Evolutionary conservation across 2,888 invertebrate species (phyloP).

Genomic region (Thymelicus acteon): DNA sequence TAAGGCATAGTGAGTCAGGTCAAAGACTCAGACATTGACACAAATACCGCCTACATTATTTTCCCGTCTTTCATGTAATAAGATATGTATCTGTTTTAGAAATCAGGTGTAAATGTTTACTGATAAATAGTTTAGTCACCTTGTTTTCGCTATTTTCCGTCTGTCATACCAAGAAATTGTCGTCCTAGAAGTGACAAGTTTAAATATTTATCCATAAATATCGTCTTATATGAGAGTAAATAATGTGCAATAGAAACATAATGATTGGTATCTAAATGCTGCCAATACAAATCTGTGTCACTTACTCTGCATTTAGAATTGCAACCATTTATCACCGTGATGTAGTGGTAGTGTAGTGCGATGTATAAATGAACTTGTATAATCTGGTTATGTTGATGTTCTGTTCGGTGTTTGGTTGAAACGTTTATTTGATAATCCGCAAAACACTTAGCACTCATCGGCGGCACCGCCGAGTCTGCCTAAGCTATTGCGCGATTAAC

Average conservation of each 20-base stretch:
- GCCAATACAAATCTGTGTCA: constrained; percentile 35
- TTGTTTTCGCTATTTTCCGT: background rate
- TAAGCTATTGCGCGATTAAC: constrained; percentile 43
- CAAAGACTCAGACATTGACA: constrained; percentile 28
- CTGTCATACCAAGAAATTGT: background rate
- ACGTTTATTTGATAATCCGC: constrained; percentile 54
- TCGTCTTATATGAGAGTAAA: background rate
- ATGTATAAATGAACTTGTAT: constrained; percentile 38
- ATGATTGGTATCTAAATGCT: constrained; percentile 25
- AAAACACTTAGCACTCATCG: constrained; percentile 47
- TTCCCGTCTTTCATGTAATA: constrained; percentile 6
- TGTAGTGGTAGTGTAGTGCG: constrained; percentile 11
- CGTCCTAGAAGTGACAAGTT: background rate
- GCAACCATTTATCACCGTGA: constrained; percentile 28
- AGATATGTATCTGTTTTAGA: background rate
- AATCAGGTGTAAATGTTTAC: constrained; percentile 1
- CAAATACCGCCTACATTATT: constrained; percentile 22
- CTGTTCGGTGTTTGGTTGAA: constrained; percentile 53
- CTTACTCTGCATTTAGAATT: constrained; percentile 25
- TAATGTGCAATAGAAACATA: constrained; percentile 1
- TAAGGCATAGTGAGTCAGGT: constrained; percentile 31
- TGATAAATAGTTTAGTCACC: constrained; percentile 6
- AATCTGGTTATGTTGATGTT: constrained; percentile 50
- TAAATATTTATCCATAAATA: background rate
- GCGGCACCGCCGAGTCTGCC: constrained; percentile 57